phyloP scores from a whole-genome alignment of 2,888 invertebrate genomes.

The Zele albiditarsus region DNA sequence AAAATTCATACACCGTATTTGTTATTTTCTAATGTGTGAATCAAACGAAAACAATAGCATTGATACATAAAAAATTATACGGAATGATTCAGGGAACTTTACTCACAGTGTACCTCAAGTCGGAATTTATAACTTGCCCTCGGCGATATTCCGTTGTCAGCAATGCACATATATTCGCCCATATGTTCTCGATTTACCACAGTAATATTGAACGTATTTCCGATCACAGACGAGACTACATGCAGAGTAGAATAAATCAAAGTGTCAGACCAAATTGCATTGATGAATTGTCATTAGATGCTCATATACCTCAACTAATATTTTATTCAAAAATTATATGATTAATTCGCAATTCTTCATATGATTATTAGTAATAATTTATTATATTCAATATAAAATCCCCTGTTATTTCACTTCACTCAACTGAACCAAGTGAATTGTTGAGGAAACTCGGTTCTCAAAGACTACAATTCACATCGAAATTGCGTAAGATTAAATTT shows the following conservation, averaged over 20 bases:
- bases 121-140: conserved; percentile 85
- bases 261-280: conserved; percentile 22
- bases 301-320: background rate
- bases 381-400: too few species aligned
- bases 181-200: conserved; percentile 83
- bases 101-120: conserved; percentile 93
- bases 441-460: too few species aligned
- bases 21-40: background rate
- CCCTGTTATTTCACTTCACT: too few species aligned
- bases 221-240: conserved; percentile 73
- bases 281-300: background rate
- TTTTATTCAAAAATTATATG: background rate
- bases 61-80: background rate
- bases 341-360: too few species aligned
- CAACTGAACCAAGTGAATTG: too few species aligned
- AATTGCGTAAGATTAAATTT: too few species aligned
- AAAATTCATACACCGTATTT: conserved; percentile 50
- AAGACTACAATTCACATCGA: too few species aligned
- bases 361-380: too few species aligned
- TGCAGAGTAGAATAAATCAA: conserved; percentile 22
- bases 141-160: conserved; percentile 91
- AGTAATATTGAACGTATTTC: conserved; percentile 85
- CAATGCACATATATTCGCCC: conserved; percentile 84
- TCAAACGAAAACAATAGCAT: background rate
- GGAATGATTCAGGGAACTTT: conserved; percentile 26